Conservation (phyloP, 2,797 vertebrate genomes). For the Platalea minor region DNA sequence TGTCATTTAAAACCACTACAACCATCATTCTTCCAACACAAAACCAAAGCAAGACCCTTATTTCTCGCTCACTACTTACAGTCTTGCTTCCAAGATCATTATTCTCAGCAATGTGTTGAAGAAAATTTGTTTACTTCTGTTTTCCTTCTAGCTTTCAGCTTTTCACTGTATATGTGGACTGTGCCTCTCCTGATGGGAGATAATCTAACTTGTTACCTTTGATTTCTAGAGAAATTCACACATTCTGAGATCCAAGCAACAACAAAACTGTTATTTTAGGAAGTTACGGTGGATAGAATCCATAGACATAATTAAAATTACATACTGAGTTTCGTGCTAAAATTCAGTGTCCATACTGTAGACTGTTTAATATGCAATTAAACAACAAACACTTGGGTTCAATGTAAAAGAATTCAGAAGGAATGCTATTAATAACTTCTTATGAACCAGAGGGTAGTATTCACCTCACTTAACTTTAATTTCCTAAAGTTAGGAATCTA, state of each 20-base stretch:
- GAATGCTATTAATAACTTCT: not conserved
- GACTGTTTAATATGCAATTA: not conserved
- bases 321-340: not conserved
- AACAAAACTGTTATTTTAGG: not conserved
- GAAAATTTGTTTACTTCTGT: not conserved
- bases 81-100: not conserved
- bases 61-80: not conserved
- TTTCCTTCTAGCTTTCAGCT: not conserved
- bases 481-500: not conserved
- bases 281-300: not conserved
- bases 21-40: not conserved
- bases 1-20: not conserved
- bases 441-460: not conserved
- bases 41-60: not conserved
- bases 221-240: not conserved
- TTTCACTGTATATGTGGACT: not conserved
- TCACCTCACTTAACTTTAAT: not conserved
- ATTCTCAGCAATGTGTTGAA: not conserved
- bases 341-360: not conserved
- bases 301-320: not conserved
- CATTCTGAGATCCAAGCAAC: not conserved
- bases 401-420: not conserved
- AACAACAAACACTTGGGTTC: not conserved
- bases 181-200: not conserved
- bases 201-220: not conserved